phyloP scores from a whole-genome alignment of 1,140 invertebrate genomes.

The Propsilocerus akamusi region DNA sequence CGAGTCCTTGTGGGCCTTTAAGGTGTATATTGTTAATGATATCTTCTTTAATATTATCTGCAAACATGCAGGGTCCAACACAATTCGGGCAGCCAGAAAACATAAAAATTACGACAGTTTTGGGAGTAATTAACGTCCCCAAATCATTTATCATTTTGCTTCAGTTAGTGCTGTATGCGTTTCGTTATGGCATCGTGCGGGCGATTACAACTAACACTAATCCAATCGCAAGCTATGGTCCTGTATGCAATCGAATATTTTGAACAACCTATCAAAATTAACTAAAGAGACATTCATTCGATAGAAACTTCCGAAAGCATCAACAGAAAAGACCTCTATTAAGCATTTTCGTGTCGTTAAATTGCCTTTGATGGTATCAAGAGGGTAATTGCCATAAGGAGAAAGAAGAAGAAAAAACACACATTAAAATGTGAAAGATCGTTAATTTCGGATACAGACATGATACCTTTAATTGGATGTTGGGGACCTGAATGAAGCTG shows the following conservation, averaged over 20 bases:
- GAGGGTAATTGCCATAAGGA: conserved; percentile 1
- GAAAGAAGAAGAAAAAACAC: neutral
- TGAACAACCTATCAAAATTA: no score
- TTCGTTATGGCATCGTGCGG: no score
- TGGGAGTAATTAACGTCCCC: conserved; percentile 5
- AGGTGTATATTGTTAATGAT: conserved; percentile 4
- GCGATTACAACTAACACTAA: no score
- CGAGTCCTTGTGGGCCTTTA: neutral
- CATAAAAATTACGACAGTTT: conserved; percentile 5
- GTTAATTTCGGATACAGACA: neutral
- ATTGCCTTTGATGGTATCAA: no score
- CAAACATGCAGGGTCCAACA: neutral
- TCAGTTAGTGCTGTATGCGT: no score
- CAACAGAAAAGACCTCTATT: no score
- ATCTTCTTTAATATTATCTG: neutral
- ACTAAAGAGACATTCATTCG: no score
- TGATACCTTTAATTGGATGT: conserved; percentile 3
- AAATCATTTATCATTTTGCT: conserved; percentile 6
- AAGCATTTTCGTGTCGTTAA: no score
- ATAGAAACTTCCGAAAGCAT: no score
- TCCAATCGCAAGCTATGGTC: no score
- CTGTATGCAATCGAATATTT: no score
- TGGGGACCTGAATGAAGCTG: no score
- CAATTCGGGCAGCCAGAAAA: neutral
- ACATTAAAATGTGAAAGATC: neutral